A percentile compares a stretch with the other conserved stretches of the same genome.
These are phyloP conservation scores for Thecophora atra DNA, from an alignment of 2,888 invertebrate genomes.

Conservation along the genomic window DNA sequence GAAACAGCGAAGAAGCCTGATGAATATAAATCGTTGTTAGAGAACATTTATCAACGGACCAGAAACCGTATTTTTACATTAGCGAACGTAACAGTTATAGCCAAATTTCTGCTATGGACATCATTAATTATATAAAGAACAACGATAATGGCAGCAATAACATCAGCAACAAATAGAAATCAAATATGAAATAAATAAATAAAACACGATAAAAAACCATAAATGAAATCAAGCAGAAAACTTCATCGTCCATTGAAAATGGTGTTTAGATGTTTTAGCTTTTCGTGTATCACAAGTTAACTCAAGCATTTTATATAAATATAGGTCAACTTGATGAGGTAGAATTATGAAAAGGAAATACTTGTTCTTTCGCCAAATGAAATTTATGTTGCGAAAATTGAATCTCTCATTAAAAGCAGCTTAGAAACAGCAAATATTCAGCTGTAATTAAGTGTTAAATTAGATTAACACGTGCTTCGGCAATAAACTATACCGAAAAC, in stretches of 20 bases:
- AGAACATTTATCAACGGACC: slow-evolving; percentile 31
- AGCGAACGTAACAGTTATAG: slow-evolving; percentile 26
- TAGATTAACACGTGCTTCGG: too few species aligned
- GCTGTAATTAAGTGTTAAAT: slow-evolving; percentile 34
- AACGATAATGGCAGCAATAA: neutral
- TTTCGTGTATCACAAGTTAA: too few species aligned
- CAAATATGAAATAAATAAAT: neutral
- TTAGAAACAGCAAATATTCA: slow-evolving; percentile 18
- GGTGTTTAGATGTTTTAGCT: too few species aligned
- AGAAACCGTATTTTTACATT: slow-evolving; percentile 10
- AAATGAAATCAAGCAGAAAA: neutral
- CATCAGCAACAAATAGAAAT: neutral
- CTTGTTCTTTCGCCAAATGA: slow-evolving; percentile 15
- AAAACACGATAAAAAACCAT: neutral
- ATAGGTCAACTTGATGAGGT: too few species aligned
- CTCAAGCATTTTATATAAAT: too few species aligned
- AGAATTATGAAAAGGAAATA: too few species aligned
- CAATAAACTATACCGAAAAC: too few species aligned
- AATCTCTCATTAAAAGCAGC: slow-evolving; percentile 29
- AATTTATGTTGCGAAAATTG: slow-evolving; percentile 32
- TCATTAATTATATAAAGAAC: slow-evolving; percentile 28
- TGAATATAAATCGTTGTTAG: slow-evolving; percentile 13
- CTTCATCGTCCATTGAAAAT: neutral
- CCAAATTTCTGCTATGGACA: slow-evolving; percentile 21
- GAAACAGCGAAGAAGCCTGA: neutral